Evolutionary conservation across 2,888 invertebrate genomes (phyloP), one percentile per base, ranked within the genome.

Genomic region (Epirrhoe alternata): DNA sequence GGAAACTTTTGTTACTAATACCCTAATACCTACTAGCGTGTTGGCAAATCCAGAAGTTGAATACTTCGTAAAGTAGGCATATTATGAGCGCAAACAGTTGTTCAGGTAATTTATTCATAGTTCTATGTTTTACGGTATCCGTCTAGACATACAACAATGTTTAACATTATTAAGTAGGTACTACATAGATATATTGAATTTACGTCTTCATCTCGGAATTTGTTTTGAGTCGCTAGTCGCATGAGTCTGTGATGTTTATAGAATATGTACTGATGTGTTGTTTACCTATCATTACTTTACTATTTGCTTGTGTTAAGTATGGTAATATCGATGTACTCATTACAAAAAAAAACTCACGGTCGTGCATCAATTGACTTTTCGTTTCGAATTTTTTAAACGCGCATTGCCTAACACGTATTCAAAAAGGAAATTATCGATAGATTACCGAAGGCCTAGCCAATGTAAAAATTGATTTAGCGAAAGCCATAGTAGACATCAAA

Each of bases 181-280:
- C 10, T 35, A 0, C 2, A 14, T 47, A 47, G 7, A 14, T 6
- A 16, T 16, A 16, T 16, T 14, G 47, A 14, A 47, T 47, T 47
- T 14, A 47, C 47, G 16, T 24, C 51, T 12, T 51, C 30, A 38
- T 49, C 47, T 38, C 6, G 8, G 33, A 50, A 51, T 59, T 70
- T 68, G 30, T 60, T 67, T 65, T 61, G 61, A 71, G 70, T 66
- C 72, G 74, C 76, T 79, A 80, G 82, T 83, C 81, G 76, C 79
- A 76, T 77, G 75, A 65, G 62, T 66, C 63, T 78, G 76, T 38
- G 38, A 86, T 86, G 77, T 83, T 85, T 82, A 76, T 74, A 72
- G 69, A 72, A 69, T 70, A n/a, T n/a, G n/a, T n/a, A 74, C 77
- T 75, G 74, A 76, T 77, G 69, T 74, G 77, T 78, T 79, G 77